Evolutionary conservation across 1,140 invertebrate genomes (phyloP).

Genomic region (Batillaria attramentaria): DNA sequence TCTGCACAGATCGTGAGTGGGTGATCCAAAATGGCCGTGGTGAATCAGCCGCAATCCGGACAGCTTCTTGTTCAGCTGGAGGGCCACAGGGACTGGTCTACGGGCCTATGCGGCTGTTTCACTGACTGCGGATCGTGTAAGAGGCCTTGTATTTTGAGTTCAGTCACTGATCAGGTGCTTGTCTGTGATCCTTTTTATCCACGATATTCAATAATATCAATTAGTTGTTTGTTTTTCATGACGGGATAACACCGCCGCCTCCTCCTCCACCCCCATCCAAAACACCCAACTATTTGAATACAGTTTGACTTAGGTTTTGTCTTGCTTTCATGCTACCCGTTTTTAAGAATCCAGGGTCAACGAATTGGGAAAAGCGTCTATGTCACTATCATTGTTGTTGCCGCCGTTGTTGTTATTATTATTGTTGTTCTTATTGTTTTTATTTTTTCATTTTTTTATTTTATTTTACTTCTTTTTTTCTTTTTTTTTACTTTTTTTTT

Average conservation of each 20-base stretch:
- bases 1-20: too few relatives aligned
- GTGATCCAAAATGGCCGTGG: constrained; percentile 31
- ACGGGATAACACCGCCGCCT: not conserved
- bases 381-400: too few relatives aligned
- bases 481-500: not conserved
- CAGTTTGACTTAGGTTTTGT: not conserved
- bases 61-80: constrained; percentile 18
- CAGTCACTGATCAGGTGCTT: too few relatives aligned
- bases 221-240: not conserved
- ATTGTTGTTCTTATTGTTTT: not conserved
- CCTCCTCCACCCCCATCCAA: not conserved
- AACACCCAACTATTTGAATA: not conserved
- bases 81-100: constrained; percentile 42
- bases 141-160: too few relatives aligned
- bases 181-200: not conserved
- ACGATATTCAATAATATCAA: not conserved
- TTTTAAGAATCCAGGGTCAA: too few relatives aligned
- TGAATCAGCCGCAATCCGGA: constrained; percentile 13
- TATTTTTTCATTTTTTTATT: not conserved
- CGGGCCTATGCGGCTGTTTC: constrained; percentile 40
- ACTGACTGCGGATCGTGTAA: constrained; percentile 43
- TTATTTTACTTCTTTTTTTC: not conserved
- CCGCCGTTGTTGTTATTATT: not conserved
- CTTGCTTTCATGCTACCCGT: too few relatives aligned
- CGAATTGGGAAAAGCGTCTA: too few relatives aligned